These are phyloP conservation scores for Cairina moschata DNA, from an alignment of 2,113 vertebrate species.

Conservation along the genomic window DNA sequence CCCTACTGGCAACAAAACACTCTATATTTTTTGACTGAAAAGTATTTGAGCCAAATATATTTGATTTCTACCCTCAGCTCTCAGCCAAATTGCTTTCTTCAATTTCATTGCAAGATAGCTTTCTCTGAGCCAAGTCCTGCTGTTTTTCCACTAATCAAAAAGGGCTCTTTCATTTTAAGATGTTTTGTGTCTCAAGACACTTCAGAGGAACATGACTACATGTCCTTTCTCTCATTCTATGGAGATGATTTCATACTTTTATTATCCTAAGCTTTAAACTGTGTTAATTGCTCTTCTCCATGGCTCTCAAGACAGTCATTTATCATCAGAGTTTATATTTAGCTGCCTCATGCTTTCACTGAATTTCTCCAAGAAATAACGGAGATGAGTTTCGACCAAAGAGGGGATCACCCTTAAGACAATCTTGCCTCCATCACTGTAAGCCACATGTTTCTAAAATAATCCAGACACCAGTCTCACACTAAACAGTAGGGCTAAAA, in stretches of 20 bases:
- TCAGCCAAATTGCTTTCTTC: neutral
- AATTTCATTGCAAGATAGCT: neutral
- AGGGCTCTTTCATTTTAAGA: neutral
- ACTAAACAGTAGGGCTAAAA: neutral
- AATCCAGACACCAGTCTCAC: neutral
- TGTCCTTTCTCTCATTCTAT: accelerated
- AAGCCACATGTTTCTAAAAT: neutral
- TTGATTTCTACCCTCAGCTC: neutral
- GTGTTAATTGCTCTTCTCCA: neutral
- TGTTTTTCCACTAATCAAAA: neutral
- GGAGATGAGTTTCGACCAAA: neutral
- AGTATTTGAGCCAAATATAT: neutral
- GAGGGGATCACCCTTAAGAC: accelerated
- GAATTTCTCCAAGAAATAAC: neutral
- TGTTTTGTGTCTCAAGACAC: neutral
- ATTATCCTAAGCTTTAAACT: neutral
- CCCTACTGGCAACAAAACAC: neutral
- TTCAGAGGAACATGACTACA: neutral
- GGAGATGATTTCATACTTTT: neutral
- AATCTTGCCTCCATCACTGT: neutral
- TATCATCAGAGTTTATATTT: neutral
- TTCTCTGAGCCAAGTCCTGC: neutral
- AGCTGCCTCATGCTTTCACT: neutral
- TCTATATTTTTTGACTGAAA: neutral
- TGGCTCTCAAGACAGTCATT: neutral